A percentile compares a stretch with the other conserved stretches of the same genome.
phyloP scores from a whole-genome alignment of 35 echinoderm and acorn worm genomes.

The Strongylocentrotus purpuratus region DNA sequence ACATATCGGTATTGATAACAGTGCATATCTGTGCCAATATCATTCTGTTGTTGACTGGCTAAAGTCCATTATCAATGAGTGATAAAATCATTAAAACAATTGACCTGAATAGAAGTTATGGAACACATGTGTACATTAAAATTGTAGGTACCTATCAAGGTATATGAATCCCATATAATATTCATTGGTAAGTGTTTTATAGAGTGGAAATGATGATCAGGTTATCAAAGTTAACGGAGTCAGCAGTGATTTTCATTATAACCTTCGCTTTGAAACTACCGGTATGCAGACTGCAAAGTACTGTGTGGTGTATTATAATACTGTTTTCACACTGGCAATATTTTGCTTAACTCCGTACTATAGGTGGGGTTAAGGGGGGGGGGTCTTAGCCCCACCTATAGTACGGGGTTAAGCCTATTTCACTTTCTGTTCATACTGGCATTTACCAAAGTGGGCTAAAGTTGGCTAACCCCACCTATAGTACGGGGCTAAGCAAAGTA shows the following conservation, averaged over 20 bases:
- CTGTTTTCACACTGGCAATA: too few relatives aligned
- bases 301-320: too few relatives aligned
- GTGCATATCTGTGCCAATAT: not conserved
- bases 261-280: not conserved
- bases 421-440: too few relatives aligned
- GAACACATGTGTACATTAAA: not conserved
- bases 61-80: not conserved
- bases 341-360: too few relatives aligned
- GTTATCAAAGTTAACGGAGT: not conserved
- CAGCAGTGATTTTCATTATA: not conserved
- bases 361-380: too few relatives aligned
- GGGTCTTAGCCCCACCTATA: too few relatives aligned
- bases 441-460: too few relatives aligned
- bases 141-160: not conserved
- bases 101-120: not conserved
- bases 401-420: too few relatives aligned
- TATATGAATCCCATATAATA: not conserved
- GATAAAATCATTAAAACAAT: not conserved
- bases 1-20: not conserved
- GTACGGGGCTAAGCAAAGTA: too few relatives aligned
- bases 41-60: not conserved
- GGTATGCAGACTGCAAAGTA: too few relatives aligned
- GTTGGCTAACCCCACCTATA: too few relatives aligned
- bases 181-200: not conserved
- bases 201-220: not conserved